Conservation (phyloP, 1,140 invertebrate genomes). For the Eubasilissa regina region DNA sequence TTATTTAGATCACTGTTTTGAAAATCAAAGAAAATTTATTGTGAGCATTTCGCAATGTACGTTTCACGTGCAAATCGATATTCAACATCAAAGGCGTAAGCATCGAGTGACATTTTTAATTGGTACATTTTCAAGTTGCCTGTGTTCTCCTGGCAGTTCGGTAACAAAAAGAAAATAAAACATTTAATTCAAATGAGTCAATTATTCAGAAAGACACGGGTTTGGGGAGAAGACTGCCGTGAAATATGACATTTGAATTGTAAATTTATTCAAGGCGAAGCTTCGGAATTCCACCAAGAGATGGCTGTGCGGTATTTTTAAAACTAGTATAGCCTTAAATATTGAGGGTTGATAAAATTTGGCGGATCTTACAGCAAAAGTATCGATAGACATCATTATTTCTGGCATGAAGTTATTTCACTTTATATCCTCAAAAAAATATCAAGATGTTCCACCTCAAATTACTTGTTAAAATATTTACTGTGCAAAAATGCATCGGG, state of each 20-base stretch:
- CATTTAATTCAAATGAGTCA: conserved; percentile 61
- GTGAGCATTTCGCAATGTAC: background rate
- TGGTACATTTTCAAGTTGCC: conserved; percentile 24
- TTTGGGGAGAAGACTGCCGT: conserved; percentile 45
- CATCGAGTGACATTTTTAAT: conserved; percentile 35
- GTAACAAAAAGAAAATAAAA: conserved; percentile 37
- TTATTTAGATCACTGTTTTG: no score
- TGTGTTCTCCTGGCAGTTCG: conserved; percentile 22
- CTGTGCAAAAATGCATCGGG: no score
- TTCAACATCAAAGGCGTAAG: conserved; percentile 24
- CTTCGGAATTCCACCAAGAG: conserved; percentile 55
- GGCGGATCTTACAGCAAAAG: background rate
- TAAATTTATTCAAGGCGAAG: conserved; percentile 60
- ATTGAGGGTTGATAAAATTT: conserved; percentile 14
- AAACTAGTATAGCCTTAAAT: conserved; percentile 22
- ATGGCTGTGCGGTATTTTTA: conserved; percentile 38
- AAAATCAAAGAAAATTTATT: background rate
- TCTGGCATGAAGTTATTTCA: background rate
- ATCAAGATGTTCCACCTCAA: no score
- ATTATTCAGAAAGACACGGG: conserved; percentile 57
- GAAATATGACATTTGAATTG: conserved; percentile 61
- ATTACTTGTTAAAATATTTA: no score
- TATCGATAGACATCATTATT: conserved; percentile 18
- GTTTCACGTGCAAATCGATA: conserved; percentile 39
- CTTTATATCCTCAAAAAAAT: no score